phyloP scores from a whole-genome alignment of 2,888 invertebrate species.

The Yponomeuta plumbellus region DNA sequence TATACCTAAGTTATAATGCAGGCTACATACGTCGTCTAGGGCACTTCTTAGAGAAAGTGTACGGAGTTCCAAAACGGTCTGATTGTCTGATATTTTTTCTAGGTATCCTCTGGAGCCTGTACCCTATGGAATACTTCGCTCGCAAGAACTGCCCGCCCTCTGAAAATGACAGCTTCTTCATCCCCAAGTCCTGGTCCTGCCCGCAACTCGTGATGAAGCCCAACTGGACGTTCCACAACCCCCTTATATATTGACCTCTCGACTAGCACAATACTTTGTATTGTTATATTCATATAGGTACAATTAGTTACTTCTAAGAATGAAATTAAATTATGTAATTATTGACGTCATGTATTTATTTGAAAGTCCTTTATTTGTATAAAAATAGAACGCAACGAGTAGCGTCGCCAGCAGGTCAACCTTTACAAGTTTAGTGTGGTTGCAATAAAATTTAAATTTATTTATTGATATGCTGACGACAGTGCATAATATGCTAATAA shows the following conservation, averaged over 20 bases:
- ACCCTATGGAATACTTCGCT: conserved; percentile 92
- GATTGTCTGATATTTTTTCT: conserved; percentile 22
- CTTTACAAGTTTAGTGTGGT: too few relatives aligned
- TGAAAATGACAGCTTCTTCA: conserved; percentile 58
- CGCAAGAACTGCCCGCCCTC: conserved; percentile 82
- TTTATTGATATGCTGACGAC: too few relatives aligned
- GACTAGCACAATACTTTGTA: neutral
- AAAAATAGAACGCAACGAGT: too few relatives aligned
- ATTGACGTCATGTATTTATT: neutral
- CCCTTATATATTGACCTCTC: conserved; percentile 30
- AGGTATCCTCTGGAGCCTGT: conserved; percentile 82
- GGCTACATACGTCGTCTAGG: too few relatives aligned
- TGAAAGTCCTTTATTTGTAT: neutral
- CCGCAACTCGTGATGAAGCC: conserved; percentile 62
- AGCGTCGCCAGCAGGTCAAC: too few relatives aligned
- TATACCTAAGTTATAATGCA: too few relatives aligned
- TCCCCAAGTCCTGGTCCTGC: conserved; percentile 69
- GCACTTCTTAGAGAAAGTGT: too few relatives aligned
- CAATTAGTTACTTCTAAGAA: neutral
- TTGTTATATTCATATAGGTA: neutral
- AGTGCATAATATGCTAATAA: too few relatives aligned
- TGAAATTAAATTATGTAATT: neutral
- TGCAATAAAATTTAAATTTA: too few relatives aligned
- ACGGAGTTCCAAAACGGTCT: neutral
- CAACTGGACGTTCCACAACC: conserved; percentile 65